Evolutionary conservation across 1,140 invertebrate species (phyloP), one percentile per base, ranked within the genome.

Genomic region (Dolichoris vasculosae): DNA sequence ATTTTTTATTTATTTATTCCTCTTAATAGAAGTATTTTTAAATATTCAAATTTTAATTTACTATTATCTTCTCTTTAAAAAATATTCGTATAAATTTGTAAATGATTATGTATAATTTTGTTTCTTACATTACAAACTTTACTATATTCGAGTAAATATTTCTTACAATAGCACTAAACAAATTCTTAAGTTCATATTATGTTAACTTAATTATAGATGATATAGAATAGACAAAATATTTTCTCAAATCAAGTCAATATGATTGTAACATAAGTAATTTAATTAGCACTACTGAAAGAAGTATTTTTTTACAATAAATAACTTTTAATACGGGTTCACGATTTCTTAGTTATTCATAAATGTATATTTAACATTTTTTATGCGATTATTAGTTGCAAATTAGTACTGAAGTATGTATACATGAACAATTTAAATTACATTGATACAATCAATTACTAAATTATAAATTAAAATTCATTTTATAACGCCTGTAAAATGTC

Each of bases 51-150:
- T 71, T 51, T 82, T 76, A 63, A 76, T 40, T 40, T 84, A 35
- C 43, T 35, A 71, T 77, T 69, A 20, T 84, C 64, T 43, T 48
- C 11, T 64, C 1, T 35, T 40, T 35, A 84, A 32, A 40, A 59
- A 51, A 79, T 78, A 77, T 78, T 23, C 48, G 71, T 84, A 48
- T 59, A 75, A 59, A 76, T n/a, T 9, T 78, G 63, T 84, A 84
- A 43, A 84, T 84, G 30, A 84, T 78, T 77, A 40, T 77, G n/a
- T 30, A 78, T 84, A 51, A 84, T 78, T 77, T 84, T 83, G 40
- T 30, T 82, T 82, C 9, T 46, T 69, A 32, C 13, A n/a, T 43
- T 73, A 20, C 69, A 73, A 73, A 73, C 32, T 7, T 73, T 43
- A 43, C 20, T 73, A 43, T 3, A 43, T 43, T 73, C 7, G 11